A percentile compares a stretch with the other conserved stretches of the same genome.
These are phyloP conservation scores for Drosophila aldrichi DNA, from an alignment of 2,888 invertebrate genomes.

Conservation along the genomic window DNA sequence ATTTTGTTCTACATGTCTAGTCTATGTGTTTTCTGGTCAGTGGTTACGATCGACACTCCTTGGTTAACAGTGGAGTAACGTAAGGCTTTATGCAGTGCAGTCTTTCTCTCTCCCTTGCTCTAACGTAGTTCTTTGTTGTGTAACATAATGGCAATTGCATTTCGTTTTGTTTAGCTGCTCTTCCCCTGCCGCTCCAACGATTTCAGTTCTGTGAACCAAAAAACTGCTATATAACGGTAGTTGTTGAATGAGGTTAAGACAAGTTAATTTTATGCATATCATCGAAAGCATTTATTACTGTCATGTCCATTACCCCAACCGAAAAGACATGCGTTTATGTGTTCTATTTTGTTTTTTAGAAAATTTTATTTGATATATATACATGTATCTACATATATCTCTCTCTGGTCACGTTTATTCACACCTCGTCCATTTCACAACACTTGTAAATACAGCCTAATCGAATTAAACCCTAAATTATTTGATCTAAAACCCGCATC, in stretches of 20 bases:
- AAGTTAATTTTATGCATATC: constrained; percentile 29
- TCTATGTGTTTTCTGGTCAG: too few relatives aligned
- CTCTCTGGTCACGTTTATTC: constrained; percentile 41
- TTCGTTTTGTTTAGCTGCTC: not conserved
- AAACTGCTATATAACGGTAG: constrained; percentile 56
- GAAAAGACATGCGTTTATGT: not conserved
- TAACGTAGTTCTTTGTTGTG: not conserved
- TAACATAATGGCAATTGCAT: constrained; percentile 52
- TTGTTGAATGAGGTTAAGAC: constrained; percentile 29
- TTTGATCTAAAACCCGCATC: constrained; percentile 63
- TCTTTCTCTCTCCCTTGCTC: not conserved
- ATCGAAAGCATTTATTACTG: constrained; percentile 19
- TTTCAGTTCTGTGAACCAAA: constrained; percentile 17
- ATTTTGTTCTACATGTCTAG: too few relatives aligned
- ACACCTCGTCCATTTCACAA: constrained; percentile 37
- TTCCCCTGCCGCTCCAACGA: not conserved
- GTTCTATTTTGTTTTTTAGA: constrained; percentile 6
- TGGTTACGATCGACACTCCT: not conserved
- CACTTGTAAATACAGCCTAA: constrained; percentile 67
- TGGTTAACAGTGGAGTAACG: not conserved
- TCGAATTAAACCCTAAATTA: constrained; percentile 80
- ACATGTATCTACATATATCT: constrained; percentile 57
- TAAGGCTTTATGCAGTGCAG: not conserved
- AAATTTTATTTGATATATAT: constrained; percentile 36
- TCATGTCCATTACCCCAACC: not conserved